Evolutionary conservation across 1,140 invertebrate species (phyloP), one percentile per base, ranked within the genome.

Genomic region (Elysia chlorotica): DNA sequence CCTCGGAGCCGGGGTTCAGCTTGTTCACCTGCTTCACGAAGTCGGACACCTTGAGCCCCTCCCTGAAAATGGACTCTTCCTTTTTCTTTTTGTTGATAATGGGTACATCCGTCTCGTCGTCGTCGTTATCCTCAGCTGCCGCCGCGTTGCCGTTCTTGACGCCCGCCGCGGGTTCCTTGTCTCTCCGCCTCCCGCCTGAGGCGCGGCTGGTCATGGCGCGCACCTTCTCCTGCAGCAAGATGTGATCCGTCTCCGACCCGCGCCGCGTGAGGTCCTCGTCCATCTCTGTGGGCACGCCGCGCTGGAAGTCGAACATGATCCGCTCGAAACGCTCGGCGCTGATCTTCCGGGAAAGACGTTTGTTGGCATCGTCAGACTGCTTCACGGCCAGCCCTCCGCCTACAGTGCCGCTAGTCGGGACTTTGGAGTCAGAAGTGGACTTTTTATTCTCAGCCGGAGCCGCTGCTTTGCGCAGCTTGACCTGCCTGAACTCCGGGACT

Each of bases 11-110:
- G 1, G 74, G 74, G 56, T 77, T 72, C 73, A 77, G 62, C 14
- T 72, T 74, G 59, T 78, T 78, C 23, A 78, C 73, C 35, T 78
- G 77, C 48, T 78, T 73, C 33, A 78, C 77, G 62, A 78, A 78
- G 57, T 78, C 77, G 14, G 77, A 75, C 37, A 78, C 77, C 30
- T 78, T 78, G 36, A 78, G 53, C 23, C 77, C 77, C 41, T 75
- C 68, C 25, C 71, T 74, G 53, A 78, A 76, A 33, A 78, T 78
- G 14, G 77, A 78, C 48, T 76, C 72, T 33, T 78, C 77, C 57
- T 76, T 78, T 19, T 74, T 71, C 25, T 66, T 37, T 25, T 65
- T 76, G 14, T 56, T 70, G 30, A 59, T 67, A 21, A 74, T 71
- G 30, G 74, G 48, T 28, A 73, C 35, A 19, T 67, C 65, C 33